phyloP scores from a whole-genome alignment of 2,888 invertebrate genomes.

The Parnassius orleans region DNA sequence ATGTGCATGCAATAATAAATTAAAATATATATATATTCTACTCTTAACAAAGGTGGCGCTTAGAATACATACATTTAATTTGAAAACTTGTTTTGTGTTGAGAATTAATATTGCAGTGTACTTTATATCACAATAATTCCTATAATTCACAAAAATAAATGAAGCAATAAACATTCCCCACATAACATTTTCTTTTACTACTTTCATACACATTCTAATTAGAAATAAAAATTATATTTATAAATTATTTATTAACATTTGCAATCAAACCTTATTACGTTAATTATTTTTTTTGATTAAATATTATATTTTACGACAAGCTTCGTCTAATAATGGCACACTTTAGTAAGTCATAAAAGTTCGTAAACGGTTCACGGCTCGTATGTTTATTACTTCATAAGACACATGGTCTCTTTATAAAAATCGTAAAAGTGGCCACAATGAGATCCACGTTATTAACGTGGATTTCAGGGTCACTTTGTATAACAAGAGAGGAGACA shows the following conservation, averaged over 20 bases:
- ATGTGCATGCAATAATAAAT: not conserved
- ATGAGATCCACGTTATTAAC: conserved; percentile 48
- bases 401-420: conserved; percentile 24
- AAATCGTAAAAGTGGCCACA: conserved; percentile 43
- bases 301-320: not conserved
- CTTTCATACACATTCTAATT: too few relatives aligned
- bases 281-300: not conserved
- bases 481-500: conserved; percentile 6
- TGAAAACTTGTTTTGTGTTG: conserved; percentile 12
- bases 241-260: too few relatives aligned
- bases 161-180: conserved; percentile 36
- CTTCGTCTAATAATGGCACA: not conserved
- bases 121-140: conserved; percentile 27
- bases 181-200: too few relatives aligned
- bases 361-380: conserved; percentile 32
- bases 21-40: not conserved
- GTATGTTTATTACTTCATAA: conserved; percentile 28
- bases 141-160: conserved; percentile 32
- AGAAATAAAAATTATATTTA: too few relatives aligned
- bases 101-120: not conserved
- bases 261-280: too few relatives aligned
- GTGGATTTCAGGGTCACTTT: conserved; percentile 64
- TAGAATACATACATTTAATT: not conserved
- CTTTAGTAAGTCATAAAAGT: conserved; percentile 32
- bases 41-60: not conserved